phyloP scores from a whole-genome alignment of 2,797 vertebrate species.

The Melanotaenia pygmaea region DNA sequence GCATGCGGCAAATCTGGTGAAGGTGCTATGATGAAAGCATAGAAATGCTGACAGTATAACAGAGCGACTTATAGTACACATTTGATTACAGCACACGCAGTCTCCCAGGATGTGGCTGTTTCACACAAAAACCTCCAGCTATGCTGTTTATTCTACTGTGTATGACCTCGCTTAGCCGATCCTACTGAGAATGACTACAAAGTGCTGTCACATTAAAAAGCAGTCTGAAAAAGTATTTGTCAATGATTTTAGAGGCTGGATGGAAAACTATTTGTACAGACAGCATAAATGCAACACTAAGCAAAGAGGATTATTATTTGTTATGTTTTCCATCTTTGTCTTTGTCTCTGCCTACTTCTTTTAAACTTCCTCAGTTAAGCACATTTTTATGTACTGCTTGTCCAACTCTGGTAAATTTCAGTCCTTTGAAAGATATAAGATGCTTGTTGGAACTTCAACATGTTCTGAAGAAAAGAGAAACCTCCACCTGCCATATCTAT shows the following conservation, averaged over 20 bases:
- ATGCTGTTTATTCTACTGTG: conserved; percentile 43
- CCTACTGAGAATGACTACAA: conserved; percentile 60
- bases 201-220: conserved; percentile 61
- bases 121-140: conserved; percentile 43
- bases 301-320: conserved; percentile 3
- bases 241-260: conserved; percentile 32
- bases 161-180: conserved; percentile 50
- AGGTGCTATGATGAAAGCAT: conserved; percentile 59
- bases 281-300: conserved; percentile 16
- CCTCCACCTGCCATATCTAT: neutral
- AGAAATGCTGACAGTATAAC: conserved; percentile 62
- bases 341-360: conserved; percentile 7
- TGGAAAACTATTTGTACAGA: conserved; percentile 28
- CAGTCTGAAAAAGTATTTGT: conserved; percentile 33
- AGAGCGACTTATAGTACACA: conserved; percentile 44
- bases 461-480: conserved; percentile 33
- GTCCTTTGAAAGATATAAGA: conserved; percentile 16
- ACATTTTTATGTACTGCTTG: conserved; percentile 7
- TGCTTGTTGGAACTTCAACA: conserved; percentile 3
- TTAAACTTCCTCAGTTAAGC: conserved; percentile 7
- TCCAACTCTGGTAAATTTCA: conserved; percentile 9
- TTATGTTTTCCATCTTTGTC: conserved; percentile 8
- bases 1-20: conserved; percentile 45
- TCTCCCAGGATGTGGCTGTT: conserved; percentile 58
- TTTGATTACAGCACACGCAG: conserved; percentile 42